A percentile compares a stretch with the other conserved stretches of the same genome.
These are phyloP conservation scores for Apeltes quadracus DNA, from an alignment of 2,113 vertebrate genomes.

Conservation along the genomic window DNA sequence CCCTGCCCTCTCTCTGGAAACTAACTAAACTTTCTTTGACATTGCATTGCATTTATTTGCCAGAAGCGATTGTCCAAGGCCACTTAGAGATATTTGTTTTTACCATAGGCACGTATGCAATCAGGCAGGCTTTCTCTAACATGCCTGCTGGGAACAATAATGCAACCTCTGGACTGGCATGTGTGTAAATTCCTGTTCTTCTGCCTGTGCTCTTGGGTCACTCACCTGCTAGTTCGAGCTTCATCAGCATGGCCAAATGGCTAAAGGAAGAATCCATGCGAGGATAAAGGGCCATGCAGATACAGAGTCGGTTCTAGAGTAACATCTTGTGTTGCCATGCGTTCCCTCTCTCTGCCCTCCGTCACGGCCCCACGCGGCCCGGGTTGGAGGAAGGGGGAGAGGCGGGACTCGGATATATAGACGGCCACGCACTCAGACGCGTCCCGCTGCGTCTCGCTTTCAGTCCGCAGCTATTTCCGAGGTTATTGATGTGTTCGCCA, in stretches of 20 bases:
- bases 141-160: slow-evolving; percentile 30
- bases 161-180: slow-evolving; percentile 48
- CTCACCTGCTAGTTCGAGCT: slow-evolving; percentile 14
- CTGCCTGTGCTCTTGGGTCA: slow-evolving; percentile 46
- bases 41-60: slow-evolving; percentile 16
- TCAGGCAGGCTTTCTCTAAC: slow-evolving; percentile 10
- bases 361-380: neutral
- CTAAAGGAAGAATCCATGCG: slow-evolving; percentile 15
- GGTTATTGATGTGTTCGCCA: slow-evolving; percentile 78
- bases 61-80: neutral
- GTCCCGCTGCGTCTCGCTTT: slow-evolving; percentile 71
- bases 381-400: slow-evolving; percentile 10
- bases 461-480: slow-evolving; percentile 78
- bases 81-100: neutral
- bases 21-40: slow-evolving; percentile 20
- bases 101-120: slow-evolving; percentile 28
- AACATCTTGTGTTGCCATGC: slow-evolving; percentile 16
- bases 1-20: slow-evolving; percentile 49
- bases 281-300: slow-evolving; percentile 6
- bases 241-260: slow-evolving; percentile 2
- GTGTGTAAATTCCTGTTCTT: slow-evolving; percentile 59
- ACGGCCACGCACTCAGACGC: slow-evolving; percentile 47
- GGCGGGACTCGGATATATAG: slow-evolving; percentile 50
- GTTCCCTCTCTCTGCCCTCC: slow-evolving; percentile 8
- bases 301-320: neutral